A percentile compares a stretch with the other conserved stretches of the same genome.
phyloP scores from a whole-genome alignment of 2,888 invertebrate genomes.

The Chironomus tentans region DNA sequence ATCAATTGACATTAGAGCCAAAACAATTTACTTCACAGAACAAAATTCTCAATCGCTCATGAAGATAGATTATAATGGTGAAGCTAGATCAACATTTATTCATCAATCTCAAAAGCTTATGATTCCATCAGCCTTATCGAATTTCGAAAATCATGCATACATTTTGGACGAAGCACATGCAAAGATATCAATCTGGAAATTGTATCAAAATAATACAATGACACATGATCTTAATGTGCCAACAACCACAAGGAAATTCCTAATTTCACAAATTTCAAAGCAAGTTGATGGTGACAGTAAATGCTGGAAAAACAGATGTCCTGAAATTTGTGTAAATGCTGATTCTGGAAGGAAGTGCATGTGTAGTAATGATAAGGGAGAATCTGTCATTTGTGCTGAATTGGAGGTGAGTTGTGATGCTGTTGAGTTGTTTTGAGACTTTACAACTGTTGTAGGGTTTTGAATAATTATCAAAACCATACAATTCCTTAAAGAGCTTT shows the following conservation, averaged over 20 bases:
- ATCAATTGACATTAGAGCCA: slow-evolving; percentile 47
- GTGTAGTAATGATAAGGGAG: slow-evolving; percentile 45
- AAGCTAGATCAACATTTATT: slow-evolving; percentile 42
- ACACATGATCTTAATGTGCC: too few relatives aligned
- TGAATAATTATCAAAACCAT: too few relatives aligned
- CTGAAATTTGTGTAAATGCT: slow-evolving; percentile 52
- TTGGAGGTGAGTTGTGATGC: not conserved
- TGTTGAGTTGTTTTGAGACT: not conserved
- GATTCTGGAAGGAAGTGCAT: slow-evolving; percentile 46
- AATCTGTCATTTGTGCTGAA: slow-evolving; percentile 36
- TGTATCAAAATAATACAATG: too few relatives aligned
- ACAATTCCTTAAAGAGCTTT: too few relatives aligned
- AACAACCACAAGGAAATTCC: too few relatives aligned
- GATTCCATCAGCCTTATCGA: slow-evolving; percentile 54
- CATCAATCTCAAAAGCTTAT: slow-evolving; percentile 42
- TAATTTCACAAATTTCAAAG: too few relatives aligned
- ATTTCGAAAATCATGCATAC: slow-evolving; percentile 70
- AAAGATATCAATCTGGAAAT: too few relatives aligned
- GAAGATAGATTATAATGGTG: slow-evolving; percentile 45
- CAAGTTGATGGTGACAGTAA: slow-evolving; percentile 44
- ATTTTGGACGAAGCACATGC: slow-evolving; percentile 46
- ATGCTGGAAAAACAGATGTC: slow-evolving; percentile 48
- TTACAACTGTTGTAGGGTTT: too few relatives aligned
- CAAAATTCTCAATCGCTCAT: slow-evolving; percentile 47
- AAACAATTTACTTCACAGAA: slow-evolving; percentile 68